These are phyloP conservation scores for Ictalurus punctatus DNA, from an alignment of 2,113 vertebrate species.

Conservation along the genomic window DNA sequence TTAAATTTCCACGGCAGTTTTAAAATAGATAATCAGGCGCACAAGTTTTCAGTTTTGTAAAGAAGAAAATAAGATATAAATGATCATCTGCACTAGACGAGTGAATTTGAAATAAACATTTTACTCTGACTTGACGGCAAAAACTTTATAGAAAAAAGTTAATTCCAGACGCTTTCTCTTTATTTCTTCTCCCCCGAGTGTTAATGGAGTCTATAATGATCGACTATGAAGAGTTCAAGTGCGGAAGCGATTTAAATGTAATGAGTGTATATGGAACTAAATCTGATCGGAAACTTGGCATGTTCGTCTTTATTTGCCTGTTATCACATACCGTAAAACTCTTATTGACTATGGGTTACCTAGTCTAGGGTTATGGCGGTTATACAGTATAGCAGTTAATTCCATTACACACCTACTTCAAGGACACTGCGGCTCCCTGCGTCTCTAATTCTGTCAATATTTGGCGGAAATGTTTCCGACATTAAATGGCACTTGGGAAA, in stretches of 20 bases:
- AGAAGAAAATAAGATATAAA: neutral
- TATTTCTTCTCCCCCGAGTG: neutral
- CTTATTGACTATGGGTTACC: neutral
- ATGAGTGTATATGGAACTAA: neutral
- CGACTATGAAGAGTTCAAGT: neutral
- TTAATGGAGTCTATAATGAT: neutral
- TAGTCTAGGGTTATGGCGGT: constrained; percentile 3
- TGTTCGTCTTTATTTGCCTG: neutral
- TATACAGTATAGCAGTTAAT: constrained; percentile 57
- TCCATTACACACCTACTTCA: constrained; percentile 42
- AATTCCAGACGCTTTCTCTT: neutral
- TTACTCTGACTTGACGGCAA: neutral
- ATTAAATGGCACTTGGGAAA: constrained; percentile 70
- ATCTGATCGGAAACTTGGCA: neutral
- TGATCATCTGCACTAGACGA: neutral
- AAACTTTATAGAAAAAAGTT: neutral
- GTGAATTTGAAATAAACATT: neutral
- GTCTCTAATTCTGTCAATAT: constrained; percentile 67
- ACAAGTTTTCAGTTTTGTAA: neutral
- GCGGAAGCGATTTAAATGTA: neutral
- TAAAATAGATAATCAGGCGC: neutral
- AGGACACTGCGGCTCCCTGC: constrained; percentile 46
- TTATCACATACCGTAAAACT: constrained; percentile 25
- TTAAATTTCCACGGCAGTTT: neutral
- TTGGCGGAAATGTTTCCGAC: constrained; percentile 69